Evolutionary conservation across 2,888 invertebrate genomes (phyloP), one percentile per base, ranked within the genome.

Genomic region (Cistogaster globosa): DNA sequence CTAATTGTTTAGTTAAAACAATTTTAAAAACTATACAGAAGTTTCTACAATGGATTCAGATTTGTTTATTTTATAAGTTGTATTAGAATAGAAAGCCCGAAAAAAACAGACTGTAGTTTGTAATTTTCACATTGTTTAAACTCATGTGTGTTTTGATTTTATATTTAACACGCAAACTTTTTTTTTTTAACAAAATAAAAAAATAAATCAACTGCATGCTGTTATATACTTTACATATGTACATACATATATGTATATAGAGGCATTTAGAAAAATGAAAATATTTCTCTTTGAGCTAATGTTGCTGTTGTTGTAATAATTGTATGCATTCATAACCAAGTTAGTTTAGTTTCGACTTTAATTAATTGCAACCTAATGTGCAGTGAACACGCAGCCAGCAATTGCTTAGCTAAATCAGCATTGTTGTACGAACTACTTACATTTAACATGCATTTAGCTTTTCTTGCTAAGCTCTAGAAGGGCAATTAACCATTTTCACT

Each of bases 351-450:
- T 85, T 83, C 85, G 83, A 84, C 78, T 86, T 84, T 76, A 86
- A 86, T 83, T 87, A 86, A 81, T 86, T 87, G 83, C 85, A 80
- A 79, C 60, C 76, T 86, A 87, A 83, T 87, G 87, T 60, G 75
- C 76, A 80, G 67, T 80, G 84, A 87, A 75, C 88, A 88, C 83
- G 88, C 87, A 87, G 81, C 67, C 55, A 79, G 72, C 75, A 78
- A 69, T 78, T 74, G 42, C 79, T 65, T 36, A 55, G 48, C 76
- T 68, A 74, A 69, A 78, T 65, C 65, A 63, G 79, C 76, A 63
- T 68, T 71, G 63, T 63, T 38, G n/a, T 32, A 68, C 45, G 36
- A n/a, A 72, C 45, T 51, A 18, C 18, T 18, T 48, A 60, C 18
- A 60, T 26, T 20, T 12, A n/a, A 48, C 16, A 42, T 14, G 48